Base-by-base conservation (phyloP, 2,888 invertebrate genomes). In the Drosophila mimica region DNA sequence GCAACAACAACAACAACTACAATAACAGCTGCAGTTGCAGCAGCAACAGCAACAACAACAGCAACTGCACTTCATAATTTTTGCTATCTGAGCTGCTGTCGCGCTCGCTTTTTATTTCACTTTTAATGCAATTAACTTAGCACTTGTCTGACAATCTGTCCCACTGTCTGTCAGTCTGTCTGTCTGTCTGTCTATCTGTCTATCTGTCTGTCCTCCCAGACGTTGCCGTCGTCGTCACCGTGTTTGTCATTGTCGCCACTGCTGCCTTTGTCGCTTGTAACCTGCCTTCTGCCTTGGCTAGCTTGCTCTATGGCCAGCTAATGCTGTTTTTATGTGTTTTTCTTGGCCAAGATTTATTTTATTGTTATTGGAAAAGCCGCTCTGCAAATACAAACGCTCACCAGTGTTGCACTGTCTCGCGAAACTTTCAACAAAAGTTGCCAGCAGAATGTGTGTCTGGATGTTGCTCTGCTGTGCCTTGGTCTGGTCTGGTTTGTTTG, bases 281-380 rank as follows among this genome's bases (percentile, higher is more conserved):
- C 76, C 80, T 79, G 77, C 28, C 69, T 63, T 54, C 67, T 77
- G 85, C 86, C 67, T 74, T 63, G 81, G 72, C 75, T 75, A 68
- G 70, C 61, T 80, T 83, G 72, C 74, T 89, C 78, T 88, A 85
- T 85, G 90, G 71, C 78, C 83, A 89, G 78, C 86, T 85, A 85
- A 85, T 89, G 85, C 88, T 78, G 81, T 88, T 89, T 89, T 85
- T 85, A 89, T 85, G 88, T 88, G 81, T 89, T 88, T 89, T 77
- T 85, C 85, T 86, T 86, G 86, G 90, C 83, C 86, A 86, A 86
- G 88, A 86, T 86, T 86, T 86, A 86, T 86, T 88, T 86, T 76
- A 86, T 86, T 89, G 88, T 86, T 86, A 89, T 88, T 86, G 87
- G 86, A 86, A 83, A 74, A 81, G 84, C 85, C 80, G 82, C 80